Evolutionary conservation across 92 coral and sea anemone species (phyloP).

Genomic region (Muricea muricata): DNA sequence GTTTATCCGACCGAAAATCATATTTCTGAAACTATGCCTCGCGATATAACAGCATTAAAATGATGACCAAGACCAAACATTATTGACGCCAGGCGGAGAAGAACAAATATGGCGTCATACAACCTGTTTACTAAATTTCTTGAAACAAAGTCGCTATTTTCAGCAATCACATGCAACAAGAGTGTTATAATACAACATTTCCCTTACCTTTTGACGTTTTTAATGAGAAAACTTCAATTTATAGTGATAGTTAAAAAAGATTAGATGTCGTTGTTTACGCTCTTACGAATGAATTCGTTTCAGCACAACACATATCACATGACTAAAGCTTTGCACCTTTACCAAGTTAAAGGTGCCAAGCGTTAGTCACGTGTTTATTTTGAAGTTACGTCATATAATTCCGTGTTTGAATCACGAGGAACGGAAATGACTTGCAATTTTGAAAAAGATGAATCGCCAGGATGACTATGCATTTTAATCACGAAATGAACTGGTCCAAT

Average conservation of each 20-base stretch:
- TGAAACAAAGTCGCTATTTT: neutral
- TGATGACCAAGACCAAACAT: too few relatives aligned
- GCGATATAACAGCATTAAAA: too few relatives aligned
- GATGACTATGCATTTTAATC: neutral
- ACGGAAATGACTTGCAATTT: conserved; percentile 1
- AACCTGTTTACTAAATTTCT: too few relatives aligned
- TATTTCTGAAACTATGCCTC: too few relatives aligned
- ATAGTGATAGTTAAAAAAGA: neutral
- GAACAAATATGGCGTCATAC: too few relatives aligned
- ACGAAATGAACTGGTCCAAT: neutral
- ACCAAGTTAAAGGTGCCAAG: conserved; percentile 2
- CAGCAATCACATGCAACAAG: too few relatives aligned
- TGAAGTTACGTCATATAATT: neutral
- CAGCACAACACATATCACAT: neutral
- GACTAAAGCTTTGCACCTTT: neutral
- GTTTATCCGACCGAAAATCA: too few relatives aligned
- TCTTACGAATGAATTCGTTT: neutral
- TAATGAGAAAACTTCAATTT: neutral
- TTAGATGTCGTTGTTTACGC: neutral
- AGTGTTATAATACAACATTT: too few relatives aligned
- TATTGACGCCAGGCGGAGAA: too few relatives aligned
- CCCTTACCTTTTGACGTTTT: neutral
- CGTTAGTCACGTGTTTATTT: neutral
- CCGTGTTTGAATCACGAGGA: neutral
- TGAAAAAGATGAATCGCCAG: neutral